Base-by-base conservation (phyloP, 2,113 vertebrate genomes). In the Chaetorhynchus papuensis region DNA sequence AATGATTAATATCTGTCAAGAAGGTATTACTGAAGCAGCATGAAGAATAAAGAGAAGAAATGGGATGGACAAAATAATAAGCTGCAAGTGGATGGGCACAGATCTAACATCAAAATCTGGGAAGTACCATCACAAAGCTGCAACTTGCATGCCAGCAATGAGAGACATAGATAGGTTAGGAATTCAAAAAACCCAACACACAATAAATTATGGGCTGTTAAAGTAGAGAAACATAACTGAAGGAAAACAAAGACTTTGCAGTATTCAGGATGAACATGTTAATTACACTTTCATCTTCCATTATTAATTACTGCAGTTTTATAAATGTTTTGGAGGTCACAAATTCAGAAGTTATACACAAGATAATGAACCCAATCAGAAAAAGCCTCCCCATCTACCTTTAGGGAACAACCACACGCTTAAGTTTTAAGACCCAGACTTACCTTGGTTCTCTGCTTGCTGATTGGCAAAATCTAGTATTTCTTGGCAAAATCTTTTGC, bases 401-500 rank as follows among this genome's bases (percentile, higher is more conserved):
- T 19, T 8, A 60, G 27, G n/a, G 20, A 87, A 79, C 13, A 37
- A 79, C 13, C 15, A 72, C 23, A 50, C 8, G 3, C 9, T 77
- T 11, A 64, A 64, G 3, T 54, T 82, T 87, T n/a, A 84, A 83
- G 61, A 69, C 31, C 10, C 33, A 68, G 42, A 24, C 95, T 97
- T 83, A 99, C 99, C 98, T 81, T 97, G 96, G 86, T 72, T 92
- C 24, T 98, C 97, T 52, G 89, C 49, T 37, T 97, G 95, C 80
- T 97, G 97, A 63, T 90, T 95, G 52, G 99, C 98, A 87, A 99
- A 99, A 92, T 89, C 97, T n/a, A 99, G 97, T 35, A 99, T 99
- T 97, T 99, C 99, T 91, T 99, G 98, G 98, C 99, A 99, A 96
- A 99, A 99, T 94, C 98, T 95, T 71, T 97, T 98, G 24, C 99